phyloP scores from a whole-genome alignment of 35 echinoderm and acorn worm genomes.

The Patiria miniata region DNA sequence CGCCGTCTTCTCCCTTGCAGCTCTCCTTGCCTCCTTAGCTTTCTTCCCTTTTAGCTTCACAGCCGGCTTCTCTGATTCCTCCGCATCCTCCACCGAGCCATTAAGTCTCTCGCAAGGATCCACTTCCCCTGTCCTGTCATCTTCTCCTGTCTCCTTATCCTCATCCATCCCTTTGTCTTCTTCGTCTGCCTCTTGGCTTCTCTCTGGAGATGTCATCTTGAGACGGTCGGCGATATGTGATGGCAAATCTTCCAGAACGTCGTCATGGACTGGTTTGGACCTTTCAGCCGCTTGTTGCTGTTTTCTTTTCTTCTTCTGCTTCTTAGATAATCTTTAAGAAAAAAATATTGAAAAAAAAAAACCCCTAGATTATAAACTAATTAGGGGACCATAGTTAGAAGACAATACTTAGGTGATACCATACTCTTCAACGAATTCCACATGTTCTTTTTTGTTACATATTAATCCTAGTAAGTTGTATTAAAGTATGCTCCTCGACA shows the following conservation, averaged over 20 bases:
- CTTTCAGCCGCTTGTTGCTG: slow-evolving; percentile 68
- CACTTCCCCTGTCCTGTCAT: neutral
- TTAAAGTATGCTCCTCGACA: too few relatives aligned
- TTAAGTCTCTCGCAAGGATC: slow-evolving; percentile 4
- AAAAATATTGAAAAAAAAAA: too few relatives aligned
- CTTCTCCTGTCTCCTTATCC: neutral
- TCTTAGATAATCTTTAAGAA: slow-evolving; percentile 86
- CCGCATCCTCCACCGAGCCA: slow-evolving; percentile 8
- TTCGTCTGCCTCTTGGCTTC: neutral
- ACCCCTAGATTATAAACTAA: too few relatives aligned
- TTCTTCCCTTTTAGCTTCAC: slow-evolving; percentile 63
- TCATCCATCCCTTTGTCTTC: slow-evolving; percentile 27
- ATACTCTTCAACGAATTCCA: too few relatives aligned
- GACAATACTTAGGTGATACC: too few relatives aligned
- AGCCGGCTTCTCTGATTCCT: neutral
- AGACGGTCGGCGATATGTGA: neutral
- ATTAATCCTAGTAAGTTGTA: too few relatives aligned
- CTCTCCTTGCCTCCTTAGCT: slow-evolving; percentile 55
- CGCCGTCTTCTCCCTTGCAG: slow-evolving; percentile 31
- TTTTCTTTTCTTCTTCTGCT: slow-evolving; percentile 93
- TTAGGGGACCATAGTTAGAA: too few relatives aligned
- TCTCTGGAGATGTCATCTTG: neutral
- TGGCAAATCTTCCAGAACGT: neutral
- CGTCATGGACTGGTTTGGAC: neutral
- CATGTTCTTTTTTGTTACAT: too few relatives aligned